Conservation (phyloP, 2,888 invertebrate species). For the Sphinx pinastri region DNA sequence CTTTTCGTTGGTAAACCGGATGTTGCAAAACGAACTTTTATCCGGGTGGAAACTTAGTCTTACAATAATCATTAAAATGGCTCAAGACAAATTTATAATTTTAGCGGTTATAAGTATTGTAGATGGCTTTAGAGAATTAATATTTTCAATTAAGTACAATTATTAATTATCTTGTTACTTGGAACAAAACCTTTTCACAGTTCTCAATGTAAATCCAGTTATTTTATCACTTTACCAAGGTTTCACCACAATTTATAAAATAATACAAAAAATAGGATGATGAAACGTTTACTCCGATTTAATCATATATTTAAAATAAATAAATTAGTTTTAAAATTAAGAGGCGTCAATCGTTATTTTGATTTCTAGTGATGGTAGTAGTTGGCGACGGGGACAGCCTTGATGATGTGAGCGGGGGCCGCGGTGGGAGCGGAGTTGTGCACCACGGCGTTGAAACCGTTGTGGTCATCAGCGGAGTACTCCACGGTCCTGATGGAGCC, state of each 20-base stretch:
- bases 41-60: too few relatives aligned
- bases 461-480: slow-evolving; percentile 76
- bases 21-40: too few relatives aligned
- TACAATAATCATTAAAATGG: too few relatives aligned
- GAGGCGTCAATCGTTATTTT: too few relatives aligned
- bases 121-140: too few relatives aligned
- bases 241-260: background rate
- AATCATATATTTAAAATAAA: slow-evolving; percentile 19
- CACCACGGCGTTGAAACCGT: slow-evolving; percentile 66
- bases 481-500: slow-evolving; percentile 79
- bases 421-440: slow-evolving; percentile 49
- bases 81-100: too few relatives aligned
- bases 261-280: background rate
- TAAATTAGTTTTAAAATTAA: background rate
- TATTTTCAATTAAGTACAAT: too few relatives aligned
- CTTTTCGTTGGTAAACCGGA: too few relatives aligned
- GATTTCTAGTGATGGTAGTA: slow-evolving; percentile 40
- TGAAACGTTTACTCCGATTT: slow-evolving; percentile 3
- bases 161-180: too few relatives aligned
- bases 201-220: background rate
- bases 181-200: too few relatives aligned
- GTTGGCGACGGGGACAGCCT: slow-evolving; percentile 38
- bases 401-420: slow-evolving; percentile 40
- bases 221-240: background rate
- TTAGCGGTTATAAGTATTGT: too few relatives aligned